phyloP scores from a whole-genome alignment of 1,140 invertebrate species.

The Brachystomella parvula region DNA sequence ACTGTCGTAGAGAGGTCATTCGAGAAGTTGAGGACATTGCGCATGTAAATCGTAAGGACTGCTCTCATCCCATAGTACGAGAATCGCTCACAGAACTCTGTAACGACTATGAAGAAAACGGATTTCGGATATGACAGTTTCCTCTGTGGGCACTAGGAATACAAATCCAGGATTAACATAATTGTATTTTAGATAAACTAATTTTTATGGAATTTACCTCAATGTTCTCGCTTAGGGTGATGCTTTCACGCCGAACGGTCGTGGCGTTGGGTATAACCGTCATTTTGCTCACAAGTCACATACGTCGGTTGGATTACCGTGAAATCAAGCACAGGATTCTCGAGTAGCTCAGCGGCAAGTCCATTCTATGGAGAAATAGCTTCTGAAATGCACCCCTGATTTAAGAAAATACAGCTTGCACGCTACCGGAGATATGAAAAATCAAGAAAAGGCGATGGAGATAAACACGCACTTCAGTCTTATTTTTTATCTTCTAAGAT shows the following conservation, averaged over 20 bases:
- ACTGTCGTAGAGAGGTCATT: conserved; percentile 64
- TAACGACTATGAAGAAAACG: conserved; percentile 85
- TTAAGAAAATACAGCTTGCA: too few relatives aligned
- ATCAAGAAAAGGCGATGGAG: too few relatives aligned
- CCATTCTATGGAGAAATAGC: too few relatives aligned
- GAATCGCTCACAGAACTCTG: conserved; percentile 86
- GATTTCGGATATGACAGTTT: conserved; percentile 73
- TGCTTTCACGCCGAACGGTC: too few relatives aligned
- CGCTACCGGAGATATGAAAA: too few relatives aligned
- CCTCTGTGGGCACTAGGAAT: conserved; percentile 44
- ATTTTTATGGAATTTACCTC: not conserved
- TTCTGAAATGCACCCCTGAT: too few relatives aligned
- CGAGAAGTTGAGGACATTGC: conserved; percentile 56
- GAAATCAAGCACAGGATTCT: too few relatives aligned
- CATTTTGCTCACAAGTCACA: not conserved
- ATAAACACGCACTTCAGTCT: too few relatives aligned
- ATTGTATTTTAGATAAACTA: not conserved
- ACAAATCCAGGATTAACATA: not conserved
- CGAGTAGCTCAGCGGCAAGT: too few relatives aligned
- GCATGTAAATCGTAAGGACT: conserved; percentile 71
- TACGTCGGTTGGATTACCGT: not conserved
- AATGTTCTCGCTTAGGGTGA: not conserved
- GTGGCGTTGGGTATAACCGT: not conserved
- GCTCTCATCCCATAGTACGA: conserved; percentile 94
- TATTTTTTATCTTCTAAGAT: too few relatives aligned